Percentiles rank a stretch among this genome's conserved stretches.
Evolutionary conservation across 2,888 invertebrate genomes (phyloP).

Genomic region (Cyaniris semiargus): DNA sequence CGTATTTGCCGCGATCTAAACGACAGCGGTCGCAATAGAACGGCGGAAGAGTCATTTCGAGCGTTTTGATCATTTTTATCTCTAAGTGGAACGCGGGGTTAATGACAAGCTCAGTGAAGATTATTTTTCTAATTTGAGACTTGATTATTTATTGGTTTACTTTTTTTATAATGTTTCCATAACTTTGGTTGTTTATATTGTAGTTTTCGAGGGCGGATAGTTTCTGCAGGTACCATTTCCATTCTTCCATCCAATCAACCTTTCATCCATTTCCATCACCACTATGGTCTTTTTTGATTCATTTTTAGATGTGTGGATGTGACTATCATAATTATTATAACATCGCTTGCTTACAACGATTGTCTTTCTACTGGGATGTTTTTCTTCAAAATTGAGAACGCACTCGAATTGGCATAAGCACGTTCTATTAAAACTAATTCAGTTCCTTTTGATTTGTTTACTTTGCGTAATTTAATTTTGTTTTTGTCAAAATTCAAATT

Average conservation of each 20-base stretch:
- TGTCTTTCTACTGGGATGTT: constrained; percentile 63
- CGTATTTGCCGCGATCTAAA: too few species aligned
- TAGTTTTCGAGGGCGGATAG: constrained; percentile 21
- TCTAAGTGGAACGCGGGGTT: too few species aligned
- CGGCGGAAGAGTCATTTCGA: too few species aligned
- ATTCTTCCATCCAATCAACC: constrained; percentile 49
- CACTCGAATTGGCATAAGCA: constrained; percentile 23
- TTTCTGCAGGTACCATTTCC: constrained; percentile 45
- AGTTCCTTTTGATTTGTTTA: constrained; percentile 5
- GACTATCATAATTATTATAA: constrained; percentile 56
- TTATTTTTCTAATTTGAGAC: not conserved
- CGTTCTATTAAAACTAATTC: constrained; percentile 10
- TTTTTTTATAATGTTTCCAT: not conserved
- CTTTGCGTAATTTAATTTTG: constrained; percentile 20
- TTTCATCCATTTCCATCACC: constrained; percentile 53
- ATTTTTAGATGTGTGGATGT: constrained; percentile 66
- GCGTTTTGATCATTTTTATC: too few species aligned
- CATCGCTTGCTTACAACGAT: constrained; percentile 51
- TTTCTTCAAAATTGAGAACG: constrained; percentile 35
- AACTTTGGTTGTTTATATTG: not conserved
- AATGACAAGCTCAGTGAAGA: too few species aligned
- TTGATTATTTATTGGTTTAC: not conserved
- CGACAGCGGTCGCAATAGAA: too few species aligned
- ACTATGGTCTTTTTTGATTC: constrained; percentile 69
- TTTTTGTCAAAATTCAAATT: constrained; percentile 19